A percentile compares a stretch with the other conserved stretches of the same genome.
These are phyloP conservation scores for Cyaniris semiargus DNA, from an alignment of 2,888 invertebrate species.

Conservation along the genomic window DNA sequence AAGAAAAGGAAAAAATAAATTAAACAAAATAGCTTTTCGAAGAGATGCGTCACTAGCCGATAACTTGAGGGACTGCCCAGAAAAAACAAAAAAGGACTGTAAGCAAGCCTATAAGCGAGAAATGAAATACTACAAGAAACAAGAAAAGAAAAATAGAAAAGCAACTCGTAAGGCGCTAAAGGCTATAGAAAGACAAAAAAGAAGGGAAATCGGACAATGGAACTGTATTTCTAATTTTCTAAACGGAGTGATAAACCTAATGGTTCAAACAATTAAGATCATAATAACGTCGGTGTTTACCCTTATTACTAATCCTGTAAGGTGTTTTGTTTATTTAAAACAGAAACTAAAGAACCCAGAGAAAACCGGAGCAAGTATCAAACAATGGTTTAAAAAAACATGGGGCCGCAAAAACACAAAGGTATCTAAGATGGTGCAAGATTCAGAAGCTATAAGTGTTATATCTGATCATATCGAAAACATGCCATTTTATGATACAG, in stretches of 20 bases:
- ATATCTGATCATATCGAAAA: conserved; percentile 50
- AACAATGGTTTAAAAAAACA: conserved; percentile 40
- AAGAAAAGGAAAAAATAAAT: conserved; percentile 32
- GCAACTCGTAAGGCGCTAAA: conserved; percentile 39
- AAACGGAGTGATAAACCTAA: conserved; percentile 45
- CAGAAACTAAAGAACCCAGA: conserved; percentile 45
- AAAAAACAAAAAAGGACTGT: conserved; percentile 35
- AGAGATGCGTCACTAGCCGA: conserved; percentile 1
- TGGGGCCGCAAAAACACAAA: conserved; percentile 49
- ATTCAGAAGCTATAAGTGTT: conserved; percentile 49
- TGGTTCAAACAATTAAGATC: conserved; percentile 36
- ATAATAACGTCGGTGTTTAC: conserved; percentile 40
- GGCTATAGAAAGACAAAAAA: conserved; percentile 43
- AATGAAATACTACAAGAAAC: conserved; percentile 41
- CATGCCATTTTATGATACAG: conserved; percentile 42
- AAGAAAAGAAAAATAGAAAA: conserved; percentile 40
- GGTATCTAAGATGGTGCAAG: conserved; percentile 47
- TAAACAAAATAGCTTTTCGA: neutral
- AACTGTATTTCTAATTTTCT: conserved; percentile 48
- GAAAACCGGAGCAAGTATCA: conserved; percentile 43
- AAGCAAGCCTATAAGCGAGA: conserved; percentile 39
- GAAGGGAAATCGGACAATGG: conserved; percentile 41
- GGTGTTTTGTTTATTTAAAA: conserved; percentile 44
- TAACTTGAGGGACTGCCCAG: conserved; percentile 29
- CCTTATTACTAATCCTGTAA: conserved; percentile 47